A percentile compares a stretch with the other conserved stretches of the same genome.
Evolutionary conservation across 2,113 vertebrate species (phyloP).

Genomic region (Monopterus albus): DNA sequence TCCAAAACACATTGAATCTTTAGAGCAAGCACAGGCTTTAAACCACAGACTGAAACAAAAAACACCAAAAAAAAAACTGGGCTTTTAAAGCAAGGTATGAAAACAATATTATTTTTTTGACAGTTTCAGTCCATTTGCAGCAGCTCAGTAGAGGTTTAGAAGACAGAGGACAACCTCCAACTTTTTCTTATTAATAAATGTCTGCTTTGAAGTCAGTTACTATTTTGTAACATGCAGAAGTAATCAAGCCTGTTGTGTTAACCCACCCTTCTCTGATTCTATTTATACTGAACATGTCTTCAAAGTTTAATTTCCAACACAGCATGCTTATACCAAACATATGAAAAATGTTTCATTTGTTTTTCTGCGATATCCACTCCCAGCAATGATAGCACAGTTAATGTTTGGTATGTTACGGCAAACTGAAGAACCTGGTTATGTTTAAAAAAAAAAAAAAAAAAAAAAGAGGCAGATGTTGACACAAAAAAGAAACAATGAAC

Average conservation of each 20-base stretch:
- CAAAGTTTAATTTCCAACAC: background rate
- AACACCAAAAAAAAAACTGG: background rate
- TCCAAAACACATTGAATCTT: conserved; percentile 47
- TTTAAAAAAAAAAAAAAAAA: no score
- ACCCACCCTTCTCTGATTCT: background rate
- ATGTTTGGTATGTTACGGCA: no score
- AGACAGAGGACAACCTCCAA: background rate
- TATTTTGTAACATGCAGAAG: background rate
- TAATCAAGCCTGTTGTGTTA: background rate
- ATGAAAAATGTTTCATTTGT: no score
- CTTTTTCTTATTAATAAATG: background rate
- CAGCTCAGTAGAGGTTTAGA: background rate
- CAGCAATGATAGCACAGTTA: no score
- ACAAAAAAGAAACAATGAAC: no score
- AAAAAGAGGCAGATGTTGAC: no score
- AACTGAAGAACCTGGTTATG: no score
- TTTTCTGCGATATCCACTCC: background rate
- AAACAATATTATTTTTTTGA: background rate
- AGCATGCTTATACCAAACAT: background rate
- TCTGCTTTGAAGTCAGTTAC: background rate
- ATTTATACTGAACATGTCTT: background rate
- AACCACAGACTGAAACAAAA: conserved; percentile 39
- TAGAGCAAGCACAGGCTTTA: conserved; percentile 30
- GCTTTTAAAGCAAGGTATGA: background rate
- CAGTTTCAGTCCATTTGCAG: background rate